A percentile compares a stretch with the other conserved stretches of the same genome.
Evolutionary conservation across 2,797 vertebrate genomes (phyloP).

Genomic region (Sebastes hopkinsi): DNA sequence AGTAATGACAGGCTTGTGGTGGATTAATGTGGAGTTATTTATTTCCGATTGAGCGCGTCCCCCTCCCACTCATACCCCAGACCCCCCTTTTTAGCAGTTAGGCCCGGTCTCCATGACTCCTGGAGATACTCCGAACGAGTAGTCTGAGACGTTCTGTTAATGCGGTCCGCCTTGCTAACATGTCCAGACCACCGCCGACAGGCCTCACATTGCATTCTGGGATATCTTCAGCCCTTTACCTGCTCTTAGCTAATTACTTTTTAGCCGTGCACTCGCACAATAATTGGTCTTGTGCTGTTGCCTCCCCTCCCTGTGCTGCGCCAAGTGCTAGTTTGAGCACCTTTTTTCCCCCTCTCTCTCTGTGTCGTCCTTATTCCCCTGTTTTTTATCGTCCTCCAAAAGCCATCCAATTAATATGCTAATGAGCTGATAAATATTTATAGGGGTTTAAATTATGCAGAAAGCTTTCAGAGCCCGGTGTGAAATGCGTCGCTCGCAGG

Average conservation of each 20-base stretch:
- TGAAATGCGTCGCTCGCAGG: constrained; percentile 98
- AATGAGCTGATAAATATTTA: constrained; percentile 99
- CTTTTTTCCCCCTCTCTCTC: constrained; percentile 38
- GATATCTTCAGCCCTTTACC: constrained; percentile 73
- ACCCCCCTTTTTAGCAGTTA: constrained; percentile 26
- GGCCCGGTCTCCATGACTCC: constrained; percentile 60
- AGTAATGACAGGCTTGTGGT: constrained; percentile 78
- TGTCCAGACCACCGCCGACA: constrained; percentile 80
- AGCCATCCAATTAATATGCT: constrained; percentile 99
- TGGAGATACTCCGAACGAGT: constrained; percentile 45
- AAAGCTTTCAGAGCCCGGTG: constrained; percentile 97
- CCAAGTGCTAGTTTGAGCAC: constrained; percentile 78
- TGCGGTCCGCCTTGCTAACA: constrained; percentile 79
- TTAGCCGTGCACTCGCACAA: constrained; percentile 59
- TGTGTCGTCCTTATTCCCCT: constrained; percentile 76
- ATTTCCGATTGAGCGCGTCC: constrained; percentile 75
- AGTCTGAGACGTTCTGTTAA: constrained; percentile 55
- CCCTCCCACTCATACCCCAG: constrained; percentile 36
- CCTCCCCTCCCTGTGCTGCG: constrained; percentile 55
- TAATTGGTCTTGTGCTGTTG: constrained; percentile 83
- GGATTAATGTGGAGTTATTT: constrained; percentile 84
- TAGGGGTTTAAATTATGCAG: constrained; percentile 99
- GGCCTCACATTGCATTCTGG: constrained; percentile 85
- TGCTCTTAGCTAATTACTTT: constrained; percentile 83
- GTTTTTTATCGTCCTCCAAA: constrained; percentile 84